phyloP scores from a whole-genome alignment of 2,888 invertebrate species.

The Brassicogethes aeneus region DNA sequence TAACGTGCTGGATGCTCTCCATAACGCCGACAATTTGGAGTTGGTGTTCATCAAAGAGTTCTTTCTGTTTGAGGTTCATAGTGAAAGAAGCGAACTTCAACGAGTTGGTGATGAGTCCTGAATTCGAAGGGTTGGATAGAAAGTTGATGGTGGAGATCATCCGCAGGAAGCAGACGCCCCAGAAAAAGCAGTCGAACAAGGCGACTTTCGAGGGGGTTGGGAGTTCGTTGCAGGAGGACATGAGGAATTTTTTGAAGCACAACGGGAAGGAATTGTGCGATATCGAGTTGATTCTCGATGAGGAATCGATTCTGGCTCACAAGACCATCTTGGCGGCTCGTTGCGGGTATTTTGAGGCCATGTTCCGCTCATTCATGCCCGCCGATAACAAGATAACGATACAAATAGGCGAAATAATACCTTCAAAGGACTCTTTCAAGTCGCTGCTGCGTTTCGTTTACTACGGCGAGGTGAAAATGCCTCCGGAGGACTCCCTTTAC shows the following conservation, averaged over 20 bases:
- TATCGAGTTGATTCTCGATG: conserved; percentile 73
- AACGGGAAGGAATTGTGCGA: conserved; percentile 78
- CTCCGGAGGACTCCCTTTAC: conserved; percentile 90
- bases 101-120: conserved; percentile 86
- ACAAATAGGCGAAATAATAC: conserved; percentile 88
- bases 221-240: conserved; percentile 78
- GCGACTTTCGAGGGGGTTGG: conserved; percentile 38
- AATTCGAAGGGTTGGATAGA: conserved; percentile 83
- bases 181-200: conserved; percentile 28
- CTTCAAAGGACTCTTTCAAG: conserved; percentile 83
- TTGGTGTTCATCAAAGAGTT: conserved; percentile 78
- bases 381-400: conserved; percentile 84
- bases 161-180: conserved; percentile 67
- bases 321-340: conserved; percentile 86
- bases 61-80: conserved; percentile 74
- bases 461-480: conserved; percentile 90
- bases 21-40: conserved; percentile 64
- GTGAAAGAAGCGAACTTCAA: conserved; percentile 89
- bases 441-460: conserved; percentile 87
- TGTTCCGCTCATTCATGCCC: conserved; percentile 94
- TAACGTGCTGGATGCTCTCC: conserved; percentile 82
- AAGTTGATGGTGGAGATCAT: conserved; percentile 88
- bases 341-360: conserved; percentile 89
- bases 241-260: conserved; percentile 65
- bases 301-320: conserved; percentile 69